phyloP scores from a whole-genome alignment of 2,797 vertebrate species.

The Periophthalmus magnuspinnatus region DNA sequence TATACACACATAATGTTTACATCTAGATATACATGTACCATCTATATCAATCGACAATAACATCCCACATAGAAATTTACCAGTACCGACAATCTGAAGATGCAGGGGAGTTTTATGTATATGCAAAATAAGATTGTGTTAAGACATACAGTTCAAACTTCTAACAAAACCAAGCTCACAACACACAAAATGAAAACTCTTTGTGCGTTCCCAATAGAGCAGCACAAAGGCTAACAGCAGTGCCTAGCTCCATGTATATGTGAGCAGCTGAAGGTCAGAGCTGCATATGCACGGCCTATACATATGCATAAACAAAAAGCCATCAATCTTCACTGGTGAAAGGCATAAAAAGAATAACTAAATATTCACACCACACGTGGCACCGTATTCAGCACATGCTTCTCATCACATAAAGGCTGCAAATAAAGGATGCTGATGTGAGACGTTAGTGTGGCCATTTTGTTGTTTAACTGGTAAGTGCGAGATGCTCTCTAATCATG shows the following conservation, averaged over 20 bases:
- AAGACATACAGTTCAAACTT: constrained; percentile 11
- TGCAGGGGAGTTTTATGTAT: constrained; percentile 10
- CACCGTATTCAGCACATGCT: constrained; percentile 32
- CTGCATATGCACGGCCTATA: constrained; percentile 66
- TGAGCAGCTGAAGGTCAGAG: constrained; percentile 74
- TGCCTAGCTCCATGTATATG: constrained; percentile 33
- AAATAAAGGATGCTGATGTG: constrained; percentile 40
- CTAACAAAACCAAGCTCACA: constrained; percentile 9
- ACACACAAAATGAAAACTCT: constrained; percentile 23
- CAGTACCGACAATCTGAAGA: background rate
- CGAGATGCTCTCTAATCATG: constrained; percentile 56
- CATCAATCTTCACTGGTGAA: constrained; percentile 69
- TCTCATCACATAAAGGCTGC: constrained; percentile 43
- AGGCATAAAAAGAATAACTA: constrained; percentile 43
- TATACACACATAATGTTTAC: constrained; percentile 59
- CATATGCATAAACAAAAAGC: constrained; percentile 71
- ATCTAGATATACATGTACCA: constrained; percentile 20
- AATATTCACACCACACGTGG: constrained; percentile 51
- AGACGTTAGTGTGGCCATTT: constrained; percentile 39
- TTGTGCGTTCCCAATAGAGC: constrained; percentile 27
- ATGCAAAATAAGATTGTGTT: constrained; percentile 16
- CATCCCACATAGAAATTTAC: too few species aligned
- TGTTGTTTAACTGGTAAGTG: constrained; percentile 47
- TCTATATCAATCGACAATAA: too few species aligned
- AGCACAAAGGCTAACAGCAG: constrained; percentile 25